Evolutionary conservation across 2,113 vertebrate genomes (phyloP), one percentile per base, ranked within the genome.

Genomic region (Ptilonorhynchus violaceus): DNA sequence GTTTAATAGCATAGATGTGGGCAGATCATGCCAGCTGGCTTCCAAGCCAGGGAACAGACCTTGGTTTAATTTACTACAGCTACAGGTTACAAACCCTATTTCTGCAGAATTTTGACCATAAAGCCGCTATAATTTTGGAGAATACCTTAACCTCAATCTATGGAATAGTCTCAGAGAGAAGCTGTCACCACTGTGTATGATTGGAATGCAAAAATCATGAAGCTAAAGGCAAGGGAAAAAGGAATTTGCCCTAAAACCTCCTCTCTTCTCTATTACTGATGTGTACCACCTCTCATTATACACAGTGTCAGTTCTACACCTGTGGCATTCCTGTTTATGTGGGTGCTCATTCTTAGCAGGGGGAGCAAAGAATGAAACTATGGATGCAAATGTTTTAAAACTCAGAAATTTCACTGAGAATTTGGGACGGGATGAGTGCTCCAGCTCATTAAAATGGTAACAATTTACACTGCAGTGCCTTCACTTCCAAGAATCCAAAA

Each of bases 1-100:
- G n/a, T 91, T 77, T 91, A 96, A 92, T 50, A 95, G 93, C 64
- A 21, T 63, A 55, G 83, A 93, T 81, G 64, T 75, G 64, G 42
- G 33, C 80, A 89, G 64, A 74, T 14, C 68, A 39, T 92, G 95
- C 94, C 96, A 96, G 89, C 89, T 97, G 96, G 94, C 89, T 52
- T 81, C 56, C 1, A 8, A 88, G 35, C 53, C 4, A 3, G 72
- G 31, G 60, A 95, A 95, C 72, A 91, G 88, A 73, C 73, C 44
- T 73, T 78, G 52, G 47, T 93, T 90, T 89, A 63, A 92, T 93
- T 96, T 91, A 84, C 64, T 84, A 78, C 58, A 85, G 82, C 64
- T 91, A 39, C 83, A 96, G 73, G 86, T 93, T 93, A 63, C 50
- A 92, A 92, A 56, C 56, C 7, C 39, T 81, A 2, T 76, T 91